These are phyloP conservation scores for Aeoliscus strigatus DNA, from an alignment of 2,797 vertebrate species.

Conservation along the genomic window DNA sequence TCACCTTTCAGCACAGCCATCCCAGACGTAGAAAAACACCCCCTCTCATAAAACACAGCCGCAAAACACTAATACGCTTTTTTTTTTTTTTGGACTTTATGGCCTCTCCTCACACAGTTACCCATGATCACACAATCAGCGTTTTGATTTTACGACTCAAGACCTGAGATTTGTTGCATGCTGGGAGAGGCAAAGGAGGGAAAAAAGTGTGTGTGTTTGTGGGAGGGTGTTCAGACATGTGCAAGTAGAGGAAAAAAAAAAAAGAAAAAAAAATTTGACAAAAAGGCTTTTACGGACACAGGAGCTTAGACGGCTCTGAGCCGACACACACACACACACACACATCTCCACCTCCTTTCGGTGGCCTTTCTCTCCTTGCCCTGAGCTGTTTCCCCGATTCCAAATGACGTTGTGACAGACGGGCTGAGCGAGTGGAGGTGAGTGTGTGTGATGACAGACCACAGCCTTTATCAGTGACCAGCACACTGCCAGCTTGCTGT, in stretches of 20 bases:
- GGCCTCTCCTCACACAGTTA: slow-evolving; percentile 67
- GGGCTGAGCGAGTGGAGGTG: slow-evolving; percentile 73
- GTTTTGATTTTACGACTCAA: slow-evolving; percentile 66
- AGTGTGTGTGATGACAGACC: slow-evolving; percentile 74
- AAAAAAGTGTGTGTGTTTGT: neutral
- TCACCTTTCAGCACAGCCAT: slow-evolving; percentile 65
- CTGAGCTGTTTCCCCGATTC: slow-evolving; percentile 74
- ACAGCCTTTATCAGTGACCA: slow-evolving; percentile 77
- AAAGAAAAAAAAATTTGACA: slow-evolving; percentile 26
- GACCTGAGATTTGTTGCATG: slow-evolving; percentile 15
- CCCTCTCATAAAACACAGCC: slow-evolving; percentile 68
- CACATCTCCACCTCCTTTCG: slow-evolving; percentile 27
- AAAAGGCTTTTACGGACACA: slow-evolving; percentile 7
- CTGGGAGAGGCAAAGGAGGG: neutral
- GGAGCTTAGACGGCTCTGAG: slow-evolving; percentile 6
- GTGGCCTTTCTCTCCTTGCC: slow-evolving; percentile 57
- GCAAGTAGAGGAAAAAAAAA: too few species aligned
- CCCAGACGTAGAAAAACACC: slow-evolving; percentile 57
- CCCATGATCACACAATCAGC: slow-evolving; percentile 73
- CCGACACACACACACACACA: slow-evolving; percentile 14
- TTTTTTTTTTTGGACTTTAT: slow-evolving; percentile 68
- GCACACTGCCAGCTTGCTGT: slow-evolving; percentile 72
- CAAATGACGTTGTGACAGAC: slow-evolving; percentile 74
- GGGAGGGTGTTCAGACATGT: slow-evolving; percentile 33
- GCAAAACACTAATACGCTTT: slow-evolving; percentile 67